Evolutionary conservation across 2,797 vertebrate genomes (phyloP).

Genomic region (Podarcis siculus): DNA sequence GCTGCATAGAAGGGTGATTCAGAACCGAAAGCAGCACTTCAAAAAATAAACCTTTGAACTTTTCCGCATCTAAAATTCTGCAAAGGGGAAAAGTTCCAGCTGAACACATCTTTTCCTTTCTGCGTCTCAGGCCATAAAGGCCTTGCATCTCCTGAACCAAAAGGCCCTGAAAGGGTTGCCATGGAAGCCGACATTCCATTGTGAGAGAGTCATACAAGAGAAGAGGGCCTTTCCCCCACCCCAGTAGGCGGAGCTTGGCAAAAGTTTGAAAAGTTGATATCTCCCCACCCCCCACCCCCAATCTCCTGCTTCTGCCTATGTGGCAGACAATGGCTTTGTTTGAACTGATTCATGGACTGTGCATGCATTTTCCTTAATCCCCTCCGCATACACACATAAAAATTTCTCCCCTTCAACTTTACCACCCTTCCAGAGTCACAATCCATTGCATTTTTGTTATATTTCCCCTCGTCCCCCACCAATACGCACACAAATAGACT

Average conservation of each 20-base stretch:
- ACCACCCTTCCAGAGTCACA: neutral
- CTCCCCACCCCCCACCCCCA: slow-evolving; percentile 58
- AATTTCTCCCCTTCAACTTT: neutral
- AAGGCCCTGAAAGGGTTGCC: slow-evolving; percentile 79
- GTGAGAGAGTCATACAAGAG: slow-evolving; percentile 81
- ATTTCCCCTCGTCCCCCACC: too few species aligned
- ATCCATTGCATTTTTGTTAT: neutral
- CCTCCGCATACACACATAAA: neutral
- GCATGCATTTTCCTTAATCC: slow-evolving; percentile 38
- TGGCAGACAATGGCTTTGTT: slow-evolving; percentile 87
- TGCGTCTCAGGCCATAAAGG: slow-evolving; percentile 53
- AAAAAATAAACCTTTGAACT: neutral
- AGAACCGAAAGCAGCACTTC: neutral
- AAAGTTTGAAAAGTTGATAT: slow-evolving; percentile 77
- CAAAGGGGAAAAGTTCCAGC: neutral
- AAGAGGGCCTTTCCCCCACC: slow-evolving; percentile 44
- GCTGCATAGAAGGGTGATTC: neutral
- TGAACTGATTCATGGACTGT: slow-evolving; percentile 31
- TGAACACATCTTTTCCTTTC: slow-evolving; percentile 17
- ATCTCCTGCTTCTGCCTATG: slow-evolving; percentile 83
- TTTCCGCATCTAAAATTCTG: neutral
- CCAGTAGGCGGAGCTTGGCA: slow-evolving; percentile 75
- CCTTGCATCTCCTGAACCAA: slow-evolving; percentile 52
- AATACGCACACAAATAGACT: neutral
- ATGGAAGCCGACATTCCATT: slow-evolving; percentile 91